Evolutionary conservation across 1,140 invertebrate species (phyloP), one percentile per base, ranked within the genome.

Genomic region (Zaprionus inermis): DNA sequence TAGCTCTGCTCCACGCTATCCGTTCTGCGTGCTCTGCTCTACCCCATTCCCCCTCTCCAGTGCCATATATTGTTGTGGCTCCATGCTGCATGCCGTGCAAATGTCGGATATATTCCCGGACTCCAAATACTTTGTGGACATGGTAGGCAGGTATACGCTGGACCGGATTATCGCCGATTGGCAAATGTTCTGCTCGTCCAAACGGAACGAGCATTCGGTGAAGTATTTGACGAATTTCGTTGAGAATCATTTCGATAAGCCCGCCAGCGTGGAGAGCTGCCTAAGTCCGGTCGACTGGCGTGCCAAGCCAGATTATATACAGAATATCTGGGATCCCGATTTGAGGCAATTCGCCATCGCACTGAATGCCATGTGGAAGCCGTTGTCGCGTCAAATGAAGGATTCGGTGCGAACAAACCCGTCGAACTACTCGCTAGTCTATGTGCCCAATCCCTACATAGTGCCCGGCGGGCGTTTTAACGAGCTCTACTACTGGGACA

Each of bases 401-500:
- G 93, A 95, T 0, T 95, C 97, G 16, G 97, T 98, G 0, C 92
- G 93, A 65, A 59, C 93, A 0, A 94, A 97, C 89, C 94, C 94
- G 6, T 94, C 97, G 6, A 93, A 94, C 0, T 97, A 97, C 90
- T 97, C 97, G n/a, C 96, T 98, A 52, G 96, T 98, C 36, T 97
- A 97, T 84, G 95, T 98, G 2, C 95, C 97, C 3, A 94, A 98
- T 91, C 97, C 97, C 0, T 96, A 98, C 22, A 98, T 99, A 68
- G 96, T 98, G 0, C 97, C 98, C 16, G 97, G 98, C 20, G 97
- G 97, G 2, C 92, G 97, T 55, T 98, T 98, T 91, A 94, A 96
- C 1, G 97, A 97, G 91, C 97, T 98, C 86, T 98, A 98, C 92
- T 98, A 98, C 90, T 98, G 98, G 97, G 97, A 98, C 79, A 97